Evolutionary conservation across 2,113 vertebrate genomes (phyloP).

Genomic region (Taurulus bubalis): DNA sequence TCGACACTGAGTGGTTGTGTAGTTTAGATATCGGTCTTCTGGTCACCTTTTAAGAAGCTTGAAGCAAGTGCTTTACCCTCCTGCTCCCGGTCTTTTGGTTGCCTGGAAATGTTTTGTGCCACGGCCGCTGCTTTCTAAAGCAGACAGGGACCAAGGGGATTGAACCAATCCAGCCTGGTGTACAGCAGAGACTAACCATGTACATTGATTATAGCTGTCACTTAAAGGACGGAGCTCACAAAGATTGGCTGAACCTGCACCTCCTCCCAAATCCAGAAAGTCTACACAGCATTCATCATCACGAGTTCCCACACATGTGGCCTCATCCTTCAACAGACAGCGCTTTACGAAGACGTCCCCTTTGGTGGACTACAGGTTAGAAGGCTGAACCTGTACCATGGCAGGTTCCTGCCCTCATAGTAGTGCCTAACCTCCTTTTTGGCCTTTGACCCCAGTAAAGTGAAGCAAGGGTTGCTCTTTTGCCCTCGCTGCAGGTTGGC

Average conservation of each 20-base stretch:
- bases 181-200: neutral
- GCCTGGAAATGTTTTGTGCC: slow-evolving; percentile 4
- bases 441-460: neutral
- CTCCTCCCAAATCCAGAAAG: neutral
- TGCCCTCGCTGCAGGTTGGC: neutral
- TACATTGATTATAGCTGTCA: neutral
- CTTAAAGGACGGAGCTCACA: neutral
- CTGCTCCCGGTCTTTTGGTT: neutral
- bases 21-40: slow-evolving; percentile 33
- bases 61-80: slow-evolving; percentile 22
- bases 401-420: neutral
- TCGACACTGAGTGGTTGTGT: slow-evolving; percentile 32
- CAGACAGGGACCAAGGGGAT: neutral
- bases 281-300: neutral
- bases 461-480: neutral
- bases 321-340: neutral
- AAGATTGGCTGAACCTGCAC: neutral
- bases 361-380: neutral
- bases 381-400: neutral
- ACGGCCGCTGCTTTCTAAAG: neutral
- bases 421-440: neutral
- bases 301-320: neutral
- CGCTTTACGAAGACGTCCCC: neutral
- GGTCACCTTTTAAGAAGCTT: slow-evolving; percentile 17
- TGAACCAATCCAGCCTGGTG: slow-evolving; percentile 6